Evolutionary conservation across 2,888 invertebrate species (phyloP), one percentile per base, ranked within the genome.

Genomic region (Choristoneura rosaceana): DNA sequence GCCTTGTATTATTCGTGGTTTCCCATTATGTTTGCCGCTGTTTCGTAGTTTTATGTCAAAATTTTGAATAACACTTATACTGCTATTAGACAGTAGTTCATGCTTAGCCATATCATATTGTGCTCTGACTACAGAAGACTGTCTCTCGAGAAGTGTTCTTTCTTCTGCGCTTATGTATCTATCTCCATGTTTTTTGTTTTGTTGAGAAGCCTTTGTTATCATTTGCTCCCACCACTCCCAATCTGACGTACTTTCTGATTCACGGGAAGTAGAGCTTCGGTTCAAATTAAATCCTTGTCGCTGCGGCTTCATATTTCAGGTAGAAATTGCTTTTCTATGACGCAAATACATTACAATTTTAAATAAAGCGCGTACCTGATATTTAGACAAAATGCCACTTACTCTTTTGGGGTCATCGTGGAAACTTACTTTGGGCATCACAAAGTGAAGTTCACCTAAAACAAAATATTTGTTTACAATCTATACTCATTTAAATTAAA

Each of bases 61-160:
- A 43, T 62, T 62, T 33, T 62, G 25, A 14, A 8, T 12, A n/a
- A 14, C 14, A 45, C 45, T 62, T 43, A 62, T 62, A 9, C 25
- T 45, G 62, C 62, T 62, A 33, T 62, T 45, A 4, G 25, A 62
- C 7, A 45, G 45, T 3, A 43, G 62, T 33, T 62, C 25, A 33
- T 25, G 25, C n/a, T 47, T 38, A 10, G 17, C 50, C 14, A 15
- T 38, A 52, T 47, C 52, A 60, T 38, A 61, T n/a, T 52, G 45
- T 14, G 62, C 62, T n/a, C 45, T 69, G 7, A 17, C 33, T 50
- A 61, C 47, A 50, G 69, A 69, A 38, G 69, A 41, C 25, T 62
- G 62, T 14, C n/a, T 45, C 3, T 45, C 62, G 9, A 62, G 45
- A 43, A 62, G 43, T n/a, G 62, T 25, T 45, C 62, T 45, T 25